Evolutionary conservation across 1,140 invertebrate genomes (phyloP).

Genomic region (Ladona fulva): DNA sequence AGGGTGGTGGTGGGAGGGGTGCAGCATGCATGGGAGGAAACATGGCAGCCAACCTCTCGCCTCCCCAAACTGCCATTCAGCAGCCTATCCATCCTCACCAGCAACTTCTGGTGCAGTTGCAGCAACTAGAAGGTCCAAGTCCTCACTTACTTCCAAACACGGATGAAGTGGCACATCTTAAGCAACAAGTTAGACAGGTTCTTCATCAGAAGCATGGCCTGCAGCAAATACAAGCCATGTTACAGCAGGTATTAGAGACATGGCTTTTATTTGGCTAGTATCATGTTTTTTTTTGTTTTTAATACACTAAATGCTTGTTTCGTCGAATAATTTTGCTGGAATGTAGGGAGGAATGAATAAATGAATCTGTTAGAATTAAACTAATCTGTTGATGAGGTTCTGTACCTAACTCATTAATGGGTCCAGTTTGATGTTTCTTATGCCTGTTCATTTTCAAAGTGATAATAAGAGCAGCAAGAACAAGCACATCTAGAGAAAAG

Average conservation of each 20-base stretch:
- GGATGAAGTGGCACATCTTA: background rate
- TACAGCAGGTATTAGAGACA: constrained; percentile 3
- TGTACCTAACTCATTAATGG: too few species aligned
- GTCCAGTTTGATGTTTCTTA: too few species aligned
- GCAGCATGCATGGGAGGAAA: background rate
- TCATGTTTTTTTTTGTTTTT: background rate
- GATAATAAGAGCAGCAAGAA: too few species aligned
- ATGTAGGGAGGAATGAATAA: too few species aligned
- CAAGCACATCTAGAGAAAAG: too few species aligned
- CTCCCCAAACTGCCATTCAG: background rate
- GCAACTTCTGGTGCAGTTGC: background rate
- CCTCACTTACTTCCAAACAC: background rate
- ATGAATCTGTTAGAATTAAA: too few species aligned
- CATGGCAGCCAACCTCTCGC: background rate
- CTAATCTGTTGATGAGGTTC: too few species aligned
- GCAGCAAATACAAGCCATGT: constrained; percentile 8
- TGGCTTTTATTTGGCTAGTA: background rate
- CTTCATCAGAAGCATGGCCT: constrained; percentile 7
- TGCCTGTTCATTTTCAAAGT: too few species aligned
- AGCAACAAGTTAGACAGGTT: constrained; percentile 9
- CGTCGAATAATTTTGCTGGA: too few species aligned
- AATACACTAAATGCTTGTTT: too few species aligned
- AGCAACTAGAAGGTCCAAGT: background rate
- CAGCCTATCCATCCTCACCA: background rate
- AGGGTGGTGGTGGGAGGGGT: background rate